A percentile compares a stretch with the other conserved stretches of the same genome.
Evolutionary conservation across 2,113 vertebrate species (phyloP).

Genomic region (Neoarius graeffei): DNA sequence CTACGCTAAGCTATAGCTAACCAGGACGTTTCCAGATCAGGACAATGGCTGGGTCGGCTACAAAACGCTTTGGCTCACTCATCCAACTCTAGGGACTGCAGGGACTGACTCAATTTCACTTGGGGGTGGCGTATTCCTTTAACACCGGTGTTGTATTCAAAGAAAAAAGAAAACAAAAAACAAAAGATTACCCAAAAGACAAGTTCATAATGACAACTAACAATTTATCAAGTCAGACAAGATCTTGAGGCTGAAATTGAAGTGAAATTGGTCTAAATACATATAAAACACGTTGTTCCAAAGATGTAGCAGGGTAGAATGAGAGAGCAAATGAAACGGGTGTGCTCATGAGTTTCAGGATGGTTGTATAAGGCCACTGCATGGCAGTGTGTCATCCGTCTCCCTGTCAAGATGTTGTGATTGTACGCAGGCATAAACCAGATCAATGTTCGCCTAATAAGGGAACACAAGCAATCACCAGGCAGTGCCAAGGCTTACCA

Average conservation of each 20-base stretch:
- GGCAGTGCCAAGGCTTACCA: conserved; percentile 4
- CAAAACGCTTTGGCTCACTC: no score
- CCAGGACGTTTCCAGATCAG: no score
- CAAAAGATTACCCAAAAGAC: not conserved
- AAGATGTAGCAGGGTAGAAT: not conserved
- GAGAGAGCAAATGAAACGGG: not conserved
- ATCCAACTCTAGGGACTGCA: no score
- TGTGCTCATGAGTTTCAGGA: not conserved
- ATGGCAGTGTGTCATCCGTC: not conserved
- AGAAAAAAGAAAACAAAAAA: not conserved
- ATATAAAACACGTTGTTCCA: not conserved
- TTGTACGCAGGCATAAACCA: conserved; percentile 4
- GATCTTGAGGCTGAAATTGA: not conserved
- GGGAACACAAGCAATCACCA: not conserved
- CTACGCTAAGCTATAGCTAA: no score
- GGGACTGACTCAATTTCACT: no score
- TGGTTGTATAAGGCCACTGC: conserved; percentile 22
- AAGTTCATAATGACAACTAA: not conserved
- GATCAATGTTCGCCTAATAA: conserved; percentile 11
- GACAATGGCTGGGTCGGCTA: no score
- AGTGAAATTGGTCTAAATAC: not conserved
- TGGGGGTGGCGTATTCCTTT: no score
- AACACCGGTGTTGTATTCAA: no score
- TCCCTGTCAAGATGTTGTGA: conserved; percentile 6
- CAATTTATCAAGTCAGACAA: not conserved